Evolutionary conservation across 2,888 invertebrate species (phyloP), one percentile per base, ranked within the genome.

Genomic region (Onchidella celtica): DNA sequence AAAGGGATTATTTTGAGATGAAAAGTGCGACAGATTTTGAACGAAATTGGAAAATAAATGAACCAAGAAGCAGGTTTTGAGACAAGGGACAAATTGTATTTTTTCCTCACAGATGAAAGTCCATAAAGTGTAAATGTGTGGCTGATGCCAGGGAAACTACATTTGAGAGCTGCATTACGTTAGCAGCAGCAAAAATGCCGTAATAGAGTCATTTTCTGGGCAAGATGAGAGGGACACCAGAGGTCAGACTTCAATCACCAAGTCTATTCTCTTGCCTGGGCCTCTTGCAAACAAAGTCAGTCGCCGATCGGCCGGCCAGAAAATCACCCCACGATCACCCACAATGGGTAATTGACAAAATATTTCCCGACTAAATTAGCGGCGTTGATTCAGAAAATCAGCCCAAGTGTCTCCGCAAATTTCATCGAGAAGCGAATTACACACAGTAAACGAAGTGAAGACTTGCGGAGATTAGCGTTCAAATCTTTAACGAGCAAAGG

Each of bases 261-360:
- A 61, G 75, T 75, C 84, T 72, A 85, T 86, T 86, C 83, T 84
- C 79, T 76, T 66, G 72, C 57, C 66, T 80, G 74, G 83, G 82
- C 75, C 85, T 74, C 69, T 73, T 76, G 82, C 82, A 86, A 86
- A 86, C 80, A 83, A 79, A 79, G 77, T 84, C 84, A 85, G 83
- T 75, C 55, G 32, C 57, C 69, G 84, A 66, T 79, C 84, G 79
- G 66, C 78, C 78, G 80, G 69, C 82, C 85, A 83, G 84, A 86
- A 86, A 86, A 86, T 85, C 83, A 83, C 82, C 80, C 47, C 84
- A 74, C 77, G 78, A 40, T 75, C 80, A 79, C 72, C 76, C 82
- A 86, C 86, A 86, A 86, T 86, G 83, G 83, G 84, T 86, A 85
- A 86, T 86, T 86, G 86, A 86, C 85, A 86, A 86, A 86, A 86